Percentiles rank a stretch among this genome's conserved stretches.
These are phyloP conservation scores for Vicugna pacos DNA, from an alignment of 2,113 vertebrate species.

Conservation along the genomic window DNA sequence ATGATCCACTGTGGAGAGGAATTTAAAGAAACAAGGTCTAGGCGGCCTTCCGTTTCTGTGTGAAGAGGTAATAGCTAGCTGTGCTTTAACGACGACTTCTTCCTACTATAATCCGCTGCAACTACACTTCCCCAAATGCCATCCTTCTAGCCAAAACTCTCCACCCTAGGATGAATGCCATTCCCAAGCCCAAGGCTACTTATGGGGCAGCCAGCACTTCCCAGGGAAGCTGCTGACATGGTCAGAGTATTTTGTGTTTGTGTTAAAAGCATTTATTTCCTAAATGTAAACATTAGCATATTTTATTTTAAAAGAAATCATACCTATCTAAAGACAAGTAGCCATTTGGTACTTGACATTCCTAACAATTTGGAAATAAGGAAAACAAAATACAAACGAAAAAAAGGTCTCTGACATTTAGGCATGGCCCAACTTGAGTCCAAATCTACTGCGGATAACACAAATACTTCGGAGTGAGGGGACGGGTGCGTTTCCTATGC, in stretches of 20 bases:
- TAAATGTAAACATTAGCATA: not conserved
- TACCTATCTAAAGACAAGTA: not conserved
- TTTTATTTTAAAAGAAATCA: constrained; percentile 44
- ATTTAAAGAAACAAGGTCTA: not conserved
- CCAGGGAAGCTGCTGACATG: not conserved
- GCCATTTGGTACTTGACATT: not conserved
- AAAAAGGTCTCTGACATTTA: not conserved
- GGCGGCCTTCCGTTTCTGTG: not conserved
- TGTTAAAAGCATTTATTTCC: constrained; percentile 17
- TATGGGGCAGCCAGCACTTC: not conserved
- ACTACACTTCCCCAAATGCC: not conserved
- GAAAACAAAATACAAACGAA: constrained; percentile 6
- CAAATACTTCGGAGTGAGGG: not conserved
- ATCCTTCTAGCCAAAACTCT: not conserved
- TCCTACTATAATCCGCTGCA: not conserved
- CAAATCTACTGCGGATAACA: not conserved
- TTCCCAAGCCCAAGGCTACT: not conserved
- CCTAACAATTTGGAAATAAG: not conserved
- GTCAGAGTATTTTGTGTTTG: not conserved
- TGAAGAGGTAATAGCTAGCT: not conserved
- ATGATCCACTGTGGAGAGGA: not conserved
- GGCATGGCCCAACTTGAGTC: not conserved
- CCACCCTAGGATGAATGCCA: not conserved
- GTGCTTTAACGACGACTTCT: not conserved
- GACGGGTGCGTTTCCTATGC: rapidly evolving